Evolutionary conservation across 1,140 invertebrate genomes (phyloP).

Genomic region (Zaprionus ghesquierei): DNA sequence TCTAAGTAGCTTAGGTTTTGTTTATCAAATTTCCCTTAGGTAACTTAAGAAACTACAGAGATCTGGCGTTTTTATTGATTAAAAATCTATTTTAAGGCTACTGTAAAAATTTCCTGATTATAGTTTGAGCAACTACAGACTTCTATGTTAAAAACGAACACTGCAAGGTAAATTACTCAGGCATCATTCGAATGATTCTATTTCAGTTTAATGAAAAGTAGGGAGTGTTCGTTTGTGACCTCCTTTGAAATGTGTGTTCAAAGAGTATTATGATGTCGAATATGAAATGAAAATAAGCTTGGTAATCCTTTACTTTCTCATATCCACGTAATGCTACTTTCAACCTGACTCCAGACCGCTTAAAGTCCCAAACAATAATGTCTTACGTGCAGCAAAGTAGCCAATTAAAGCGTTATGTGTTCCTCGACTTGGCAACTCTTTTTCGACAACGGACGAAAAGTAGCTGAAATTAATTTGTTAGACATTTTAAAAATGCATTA

Average conservation of each 20-base stretch:
- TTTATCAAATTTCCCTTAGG: no score
- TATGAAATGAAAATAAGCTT: not conserved
- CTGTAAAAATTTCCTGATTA: not conserved
- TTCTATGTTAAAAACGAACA: not conserved
- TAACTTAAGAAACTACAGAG: no score
- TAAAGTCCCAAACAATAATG: not conserved
- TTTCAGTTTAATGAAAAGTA: not conserved
- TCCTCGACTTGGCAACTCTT: no score
- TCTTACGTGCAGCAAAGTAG: not conserved
- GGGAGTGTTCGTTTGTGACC: not conserved
- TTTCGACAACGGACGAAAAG: no score
- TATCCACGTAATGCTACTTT: not conserved
- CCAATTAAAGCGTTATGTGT: not conserved
- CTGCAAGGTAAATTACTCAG: not conserved
- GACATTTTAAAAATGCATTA: not conserved
- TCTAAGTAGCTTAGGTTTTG: no score
- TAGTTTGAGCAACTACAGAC: not conserved
- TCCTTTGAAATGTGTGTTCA: not conserved
- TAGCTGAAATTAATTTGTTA: no score
- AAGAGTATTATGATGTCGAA: not conserved
- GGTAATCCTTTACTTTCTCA: no score
- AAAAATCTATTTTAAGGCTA: no score
- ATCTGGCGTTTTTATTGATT: no score
- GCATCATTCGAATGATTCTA: no score
- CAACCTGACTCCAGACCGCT: no score